Base-by-base conservation (phyloP, 1,140 invertebrate species). In the Diabrotica virgifera region DNA sequence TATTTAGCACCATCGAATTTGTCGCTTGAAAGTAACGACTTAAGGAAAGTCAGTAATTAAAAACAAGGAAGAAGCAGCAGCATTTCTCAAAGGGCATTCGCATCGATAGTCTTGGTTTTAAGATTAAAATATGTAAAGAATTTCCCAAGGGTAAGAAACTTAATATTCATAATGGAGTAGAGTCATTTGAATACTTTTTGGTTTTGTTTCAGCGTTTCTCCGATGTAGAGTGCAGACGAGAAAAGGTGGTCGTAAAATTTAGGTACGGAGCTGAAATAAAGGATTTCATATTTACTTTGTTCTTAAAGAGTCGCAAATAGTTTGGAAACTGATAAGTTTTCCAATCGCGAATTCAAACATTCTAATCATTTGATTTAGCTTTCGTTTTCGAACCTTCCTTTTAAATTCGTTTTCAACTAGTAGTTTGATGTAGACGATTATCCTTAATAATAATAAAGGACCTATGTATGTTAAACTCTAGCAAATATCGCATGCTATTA, bases 91-190 rank as follows among this genome's bases (percentile, higher is more conserved):
- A 46, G 40, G 40, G 40, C 40, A 46, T 46, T 46, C n/a, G 40
- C 40, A 46, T n/a, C 40, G n/a, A 46, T 46, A 36, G 55, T 11
- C 55, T 57, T 2, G 11, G 55, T 57, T 57, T 57, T 36, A 35
- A 57, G 55, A 57, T 57, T 57, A 37, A 57, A 57, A 57, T 57
- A 57, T 57, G 55, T 57, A 57, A 57, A 57, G 36, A 36, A 40
- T 57, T 9, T 12, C 24, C 37, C 55, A 12, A 37, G 55, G 55
- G 36, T 12, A 57, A 37, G 36, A 57, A 57, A 57, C 36, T 24
- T 57, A 57, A 57, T 57, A 57, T 57, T 57, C 55, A 57, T 57
- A 57, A 57, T 57, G 55, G 55, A 57, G 35, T 37, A 8, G 55
- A 57, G 55, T 57, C 55, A 37, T 57, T 57, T 57, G 55, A 57